phyloP scores from a whole-genome alignment of 2,113 vertebrate species.

The Apus apus region DNA sequence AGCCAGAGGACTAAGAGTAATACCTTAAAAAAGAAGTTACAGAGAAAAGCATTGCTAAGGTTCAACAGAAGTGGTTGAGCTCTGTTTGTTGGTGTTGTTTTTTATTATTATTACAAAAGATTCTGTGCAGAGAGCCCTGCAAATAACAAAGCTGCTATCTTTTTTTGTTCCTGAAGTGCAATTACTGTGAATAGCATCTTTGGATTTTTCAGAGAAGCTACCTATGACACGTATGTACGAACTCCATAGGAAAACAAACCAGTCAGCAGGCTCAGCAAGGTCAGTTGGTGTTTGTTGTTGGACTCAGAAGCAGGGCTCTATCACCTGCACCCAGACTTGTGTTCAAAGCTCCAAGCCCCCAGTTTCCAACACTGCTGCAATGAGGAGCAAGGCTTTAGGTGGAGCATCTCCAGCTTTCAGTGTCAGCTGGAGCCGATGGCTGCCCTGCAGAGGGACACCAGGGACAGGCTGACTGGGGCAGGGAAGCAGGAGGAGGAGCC shows the following conservation, averaged over 20 bases:
- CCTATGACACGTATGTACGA: neutral
- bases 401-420: accelerated
- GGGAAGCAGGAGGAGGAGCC: neutral
- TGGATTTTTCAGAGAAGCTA: neutral
- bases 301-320: neutral
- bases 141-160: neutral
- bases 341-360: too few species aligned
- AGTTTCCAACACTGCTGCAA: neutral
- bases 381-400: accelerated
- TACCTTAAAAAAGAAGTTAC: neutral
- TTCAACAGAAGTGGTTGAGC: neutral
- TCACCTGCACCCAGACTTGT: neutral
- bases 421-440: accelerated
- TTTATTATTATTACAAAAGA: too few species aligned
- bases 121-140: neutral
- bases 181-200: neutral
- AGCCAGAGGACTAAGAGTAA: neutral
- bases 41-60: neutral
- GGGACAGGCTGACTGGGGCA: neutral
- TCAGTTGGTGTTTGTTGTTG: accelerated
- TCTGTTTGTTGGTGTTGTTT: neutral
- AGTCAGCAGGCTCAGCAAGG: neutral
- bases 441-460: too few species aligned
- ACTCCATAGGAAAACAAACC: accelerated
- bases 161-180: neutral